Evolutionary conservation across 2,797 vertebrate genomes (phyloP), one percentile per base, ranked within the genome.

Genomic region (Chelonia mydas): DNA sequence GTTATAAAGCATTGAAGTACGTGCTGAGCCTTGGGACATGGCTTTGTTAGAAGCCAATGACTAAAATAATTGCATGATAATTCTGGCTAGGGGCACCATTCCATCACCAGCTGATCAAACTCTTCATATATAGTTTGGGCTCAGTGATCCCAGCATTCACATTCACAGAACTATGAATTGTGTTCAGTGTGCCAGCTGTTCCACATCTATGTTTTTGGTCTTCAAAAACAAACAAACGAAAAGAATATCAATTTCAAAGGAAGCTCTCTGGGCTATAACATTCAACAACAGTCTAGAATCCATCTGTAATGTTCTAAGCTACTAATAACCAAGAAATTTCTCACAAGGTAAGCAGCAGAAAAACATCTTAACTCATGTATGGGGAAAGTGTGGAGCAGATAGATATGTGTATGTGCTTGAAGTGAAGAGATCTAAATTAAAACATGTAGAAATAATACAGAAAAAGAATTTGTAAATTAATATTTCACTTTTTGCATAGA

Each of bases 21-120:
- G 80, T 84, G 85, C 87, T 61, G 68, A 93, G 96, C 94, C 87
- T 97, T 17, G 45, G 93, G 93, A 90, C 81, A 95, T 31, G 83
- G 85, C 92, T 97, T 86, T 90, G 95, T 98, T 97, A 93, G 96
- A 97, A 9, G 68, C 96, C 96, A 97, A 98, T 91, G 96, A 96
- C 98, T 98, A 94, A 97, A 97, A 98, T 98, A 98, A 98, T 98
- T 97, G 96, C 92, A 86, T 96, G 97, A 94, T 98, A 95, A 97
- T 98, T 98, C 98, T 98, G 97, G 96, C 98, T 97, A 94, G 68
- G 98, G 98, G 98, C 97, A 89, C 90, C 97, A 93, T 96, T 94
- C 97, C 96, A 96, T 97, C 96, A 94, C 96, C 98, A 98, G 98
- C 95, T 96, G 97, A 99, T 99, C 98, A 97, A 99, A 99, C 86